phyloP scores from a whole-genome alignment of 2,888 invertebrate species.

The Dermolepida albohirtum region DNA sequence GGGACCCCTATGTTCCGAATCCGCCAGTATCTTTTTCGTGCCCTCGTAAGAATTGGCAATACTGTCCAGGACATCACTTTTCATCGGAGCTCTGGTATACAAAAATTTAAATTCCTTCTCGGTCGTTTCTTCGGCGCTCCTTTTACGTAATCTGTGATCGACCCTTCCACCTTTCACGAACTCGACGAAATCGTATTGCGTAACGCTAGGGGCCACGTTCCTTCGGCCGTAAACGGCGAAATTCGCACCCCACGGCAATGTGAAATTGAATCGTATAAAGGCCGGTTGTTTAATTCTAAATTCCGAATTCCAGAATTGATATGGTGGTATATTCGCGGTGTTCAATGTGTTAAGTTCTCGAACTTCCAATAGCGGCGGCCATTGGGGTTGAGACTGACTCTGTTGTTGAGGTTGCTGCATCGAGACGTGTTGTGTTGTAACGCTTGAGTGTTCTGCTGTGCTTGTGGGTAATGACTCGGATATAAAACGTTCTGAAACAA shows the following conservation, averaged over 20 bases:
- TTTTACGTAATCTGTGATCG: constrained; percentile 78
- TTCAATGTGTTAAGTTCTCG: constrained; percentile 87
- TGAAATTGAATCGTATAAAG: constrained; percentile 89
- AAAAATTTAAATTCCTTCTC: constrained; percentile 54
- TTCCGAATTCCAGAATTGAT: constrained; percentile 94
- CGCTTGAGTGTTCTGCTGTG: constrained; percentile 76
- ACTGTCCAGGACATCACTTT: constrained; percentile 64
- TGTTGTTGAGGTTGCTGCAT: constrained; percentile 78
- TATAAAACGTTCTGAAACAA: constrained; percentile 42
- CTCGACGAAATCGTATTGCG: constrained; percentile 97
- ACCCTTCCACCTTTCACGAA: constrained; percentile 89
- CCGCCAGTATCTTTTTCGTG: constrained; percentile 65
- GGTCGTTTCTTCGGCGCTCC: constrained; percentile 53
- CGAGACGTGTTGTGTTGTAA: constrained; percentile 68
- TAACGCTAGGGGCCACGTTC: constrained; percentile 95
- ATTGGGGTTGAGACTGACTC: constrained; percentile 79
- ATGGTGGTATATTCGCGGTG: constrained; percentile 87
- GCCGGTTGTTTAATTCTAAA: constrained; percentile 92
- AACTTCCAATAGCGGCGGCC: constrained; percentile 78
- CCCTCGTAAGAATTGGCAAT: constrained; percentile 65
- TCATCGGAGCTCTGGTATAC: constrained; percentile 51
- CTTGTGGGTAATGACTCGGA: constrained; percentile 80
- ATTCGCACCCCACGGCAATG: constrained; percentile 91
- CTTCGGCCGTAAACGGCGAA: constrained; percentile 96
- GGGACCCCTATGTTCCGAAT: constrained; percentile 65